Evolutionary conservation across 2,797 vertebrate species (phyloP), one percentile per base, ranked within the genome.

Genomic region (Carcharodon carcharias): DNA sequence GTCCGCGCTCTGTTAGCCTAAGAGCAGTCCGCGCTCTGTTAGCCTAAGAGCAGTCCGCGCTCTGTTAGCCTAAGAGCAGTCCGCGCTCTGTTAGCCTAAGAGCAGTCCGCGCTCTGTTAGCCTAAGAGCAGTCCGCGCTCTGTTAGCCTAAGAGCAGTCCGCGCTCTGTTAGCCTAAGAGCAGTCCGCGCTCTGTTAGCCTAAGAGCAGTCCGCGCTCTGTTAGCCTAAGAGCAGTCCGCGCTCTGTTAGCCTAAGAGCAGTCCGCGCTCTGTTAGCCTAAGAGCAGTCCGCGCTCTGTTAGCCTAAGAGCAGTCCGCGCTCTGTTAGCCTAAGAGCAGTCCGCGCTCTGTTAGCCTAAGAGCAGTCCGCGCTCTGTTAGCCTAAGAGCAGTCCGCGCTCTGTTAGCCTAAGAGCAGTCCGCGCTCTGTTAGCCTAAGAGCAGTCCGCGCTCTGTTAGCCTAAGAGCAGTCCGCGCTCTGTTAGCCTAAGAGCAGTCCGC

Each of bases 141-240:
- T 1, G 67, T 31, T 96, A 99, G n/a, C n/a, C n/a, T n/a, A 77
- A 77, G n/a, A n/a, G n/a, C n/a, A n/a, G n/a, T 35, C 31, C 73
- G 77, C 73, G n/a, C 73, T 14, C 8, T 77, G 69, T 11, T 54
- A 11, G 35, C 73, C 73, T 12, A 9, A 0, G 73, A 77, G 31
- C 71, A 71, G 71, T n/a, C 35, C 73, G n/a, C 73, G 18, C 40
- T 35, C 21, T 85, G 40, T 50, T 82, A 73, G 5, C 4, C 40
- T 1, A 21, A 1, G 73, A 77, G 31, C 54, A 91, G 54, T 12
- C 50, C 54, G 96, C 26, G 1, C 67, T 8, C 0, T 1, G 67
- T 31, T 96, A 99, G n/a, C n/a, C n/a, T n/a, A 77, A 77, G n/a
- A n/a, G n/a, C n/a, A n/a, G n/a, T 35, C 31, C 73, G 77, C 73